Evolutionary conservation across 2,888 invertebrate species (phyloP), one percentile per base, ranked within the genome.

Genomic region (Pyrocoelia pectoralis): DNA sequence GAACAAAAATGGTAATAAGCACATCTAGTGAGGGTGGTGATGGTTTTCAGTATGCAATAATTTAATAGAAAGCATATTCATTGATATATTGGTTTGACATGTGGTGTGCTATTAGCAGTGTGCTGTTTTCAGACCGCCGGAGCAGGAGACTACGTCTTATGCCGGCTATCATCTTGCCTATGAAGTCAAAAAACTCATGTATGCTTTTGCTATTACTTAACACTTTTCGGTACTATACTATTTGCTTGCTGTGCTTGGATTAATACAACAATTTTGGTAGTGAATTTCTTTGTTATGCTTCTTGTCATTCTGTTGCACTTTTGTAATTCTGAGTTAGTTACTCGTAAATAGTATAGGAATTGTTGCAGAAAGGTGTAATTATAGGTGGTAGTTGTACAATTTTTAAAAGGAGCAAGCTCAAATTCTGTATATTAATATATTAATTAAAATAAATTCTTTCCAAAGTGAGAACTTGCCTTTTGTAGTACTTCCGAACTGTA

Each of bases 161-260:
- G 94, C 95, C 88, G 95, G 95, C 89, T 95, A 95, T 89, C 96
- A 97, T 89, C 94, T 97, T 87, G 96, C 97, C 89, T 97, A 97
- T 90, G 97, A 97, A 95, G 97, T 97, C 89, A 97, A 97, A 94
- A 97, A 97, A 89, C 94, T 97, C 91, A 97, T 97, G 97, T 97
- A 96, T 91, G 94, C 88, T 84, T 84, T 75, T 78, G 82, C 85
- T 83, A 80, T 84, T 82, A 81, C 80, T 81, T 81, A 46, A 77
- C 76, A 77, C 77, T 78, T 76, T 74, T 77, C 76, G 74, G 75
- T 76, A 61, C 58, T 65, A 59, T 55, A 58, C 57, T 54, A 57
- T 52, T 56, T 66, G 77, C 77, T 73, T 77, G 75, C 73, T 70
- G 69, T 56, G 61, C 59, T 58, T 59, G 52, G 18, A 41, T 51